Percentiles rank a stretch among this genome's conserved stretches.
These are phyloP conservation scores for Cephalopholis sonnerati DNA, from an alignment of 2,113 vertebrate genomes.

Conservation along the genomic window DNA sequence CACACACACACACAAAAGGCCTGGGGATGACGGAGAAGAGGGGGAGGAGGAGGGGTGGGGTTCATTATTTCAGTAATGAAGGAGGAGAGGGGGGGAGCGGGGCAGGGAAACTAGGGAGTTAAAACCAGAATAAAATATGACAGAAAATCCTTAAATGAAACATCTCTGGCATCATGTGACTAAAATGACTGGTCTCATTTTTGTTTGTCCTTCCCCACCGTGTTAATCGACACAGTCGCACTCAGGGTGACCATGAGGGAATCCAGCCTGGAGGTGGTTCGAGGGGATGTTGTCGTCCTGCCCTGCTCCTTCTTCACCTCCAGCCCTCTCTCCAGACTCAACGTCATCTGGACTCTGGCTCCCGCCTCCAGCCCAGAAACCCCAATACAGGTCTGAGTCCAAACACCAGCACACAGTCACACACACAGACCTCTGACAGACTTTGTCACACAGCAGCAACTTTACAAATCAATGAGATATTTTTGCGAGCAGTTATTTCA, in stretches of 20 bases:
- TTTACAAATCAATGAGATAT: not conserved
- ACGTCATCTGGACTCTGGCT: constrained; percentile 87
- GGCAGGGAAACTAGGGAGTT: not conserved
- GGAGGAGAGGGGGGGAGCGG: constrained; percentile 16
- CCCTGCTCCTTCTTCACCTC: constrained; percentile 87
- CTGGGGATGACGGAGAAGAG: constrained; percentile 34
- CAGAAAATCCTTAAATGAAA: not conserved
- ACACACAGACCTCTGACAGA: not conserved
- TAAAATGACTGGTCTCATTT: not conserved
- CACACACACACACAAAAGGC: constrained; percentile 43
- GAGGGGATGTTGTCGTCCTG: constrained; percentile 80
- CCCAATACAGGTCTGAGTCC: constrained; percentile 83
- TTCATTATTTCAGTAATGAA: constrained; percentile 77
- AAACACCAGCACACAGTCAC: not conserved
- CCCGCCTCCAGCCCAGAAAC: constrained; percentile 78
- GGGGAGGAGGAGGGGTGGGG: constrained; percentile 7
- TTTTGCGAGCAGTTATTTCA: too few relatives aligned
- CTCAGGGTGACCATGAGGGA: constrained; percentile 84
- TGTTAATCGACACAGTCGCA: constrained; percentile 45
- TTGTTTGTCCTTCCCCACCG: not conserved
- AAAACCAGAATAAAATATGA: constrained; percentile 4
- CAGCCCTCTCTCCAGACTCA: constrained; percentile 83
- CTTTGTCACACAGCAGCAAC: not conserved
- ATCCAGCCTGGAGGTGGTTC: constrained; percentile 79
- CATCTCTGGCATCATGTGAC: not conserved